Evolutionary conservation across 1,140 invertebrate species (phyloP).

Genomic region (Magallana ariakensis): DNA sequence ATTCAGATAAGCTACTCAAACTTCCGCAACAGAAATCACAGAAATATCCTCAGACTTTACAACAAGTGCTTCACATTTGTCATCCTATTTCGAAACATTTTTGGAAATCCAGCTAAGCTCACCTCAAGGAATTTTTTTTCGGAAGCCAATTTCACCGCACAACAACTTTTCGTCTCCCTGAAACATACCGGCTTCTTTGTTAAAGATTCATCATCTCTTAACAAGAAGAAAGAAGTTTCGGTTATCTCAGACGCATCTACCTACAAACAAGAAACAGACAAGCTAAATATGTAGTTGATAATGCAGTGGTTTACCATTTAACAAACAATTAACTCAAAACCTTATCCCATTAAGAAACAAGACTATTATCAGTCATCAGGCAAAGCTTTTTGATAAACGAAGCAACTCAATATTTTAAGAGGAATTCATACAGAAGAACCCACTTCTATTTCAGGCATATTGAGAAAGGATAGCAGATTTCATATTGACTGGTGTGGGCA

Average conservation of each 20-base stretch:
- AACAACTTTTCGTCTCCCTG: neutral
- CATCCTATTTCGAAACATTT: neutral
- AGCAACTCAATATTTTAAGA: neutral
- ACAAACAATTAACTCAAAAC: neutral
- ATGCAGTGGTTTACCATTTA: slow-evolving; percentile 31
- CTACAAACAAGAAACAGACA: slow-evolving; percentile 32
- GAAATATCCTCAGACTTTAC: neutral
- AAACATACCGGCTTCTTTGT: slow-evolving; percentile 11
- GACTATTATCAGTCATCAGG: slow-evolving; percentile 30
- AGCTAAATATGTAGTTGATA: slow-evolving; percentile 26
- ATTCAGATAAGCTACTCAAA: neutral
- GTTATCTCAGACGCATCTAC: slow-evolving; percentile 18
- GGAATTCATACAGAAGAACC: neutral
- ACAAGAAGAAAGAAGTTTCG: slow-evolving; percentile 42
- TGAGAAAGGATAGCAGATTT: slow-evolving; percentile 43
- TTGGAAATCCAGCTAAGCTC: slow-evolving; percentile 4
- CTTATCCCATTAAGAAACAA: slow-evolving; percentile 12
- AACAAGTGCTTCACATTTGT: slow-evolving; percentile 33
- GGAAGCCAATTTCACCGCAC: slow-evolving; percentile 28
- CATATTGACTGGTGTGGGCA: neutral
- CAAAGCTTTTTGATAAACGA: slow-evolving; percentile 6
- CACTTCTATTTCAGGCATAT: slow-evolving; percentile 40
- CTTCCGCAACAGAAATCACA: neutral
- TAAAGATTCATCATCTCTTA: slow-evolving; percentile 16
- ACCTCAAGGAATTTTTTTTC: slow-evolving; percentile 31